A percentile compares a stretch with the other conserved stretches of the same genome.
phyloP scores from a whole-genome alignment of 2,797 vertebrate species.

The Discoglossus pictus region DNA sequence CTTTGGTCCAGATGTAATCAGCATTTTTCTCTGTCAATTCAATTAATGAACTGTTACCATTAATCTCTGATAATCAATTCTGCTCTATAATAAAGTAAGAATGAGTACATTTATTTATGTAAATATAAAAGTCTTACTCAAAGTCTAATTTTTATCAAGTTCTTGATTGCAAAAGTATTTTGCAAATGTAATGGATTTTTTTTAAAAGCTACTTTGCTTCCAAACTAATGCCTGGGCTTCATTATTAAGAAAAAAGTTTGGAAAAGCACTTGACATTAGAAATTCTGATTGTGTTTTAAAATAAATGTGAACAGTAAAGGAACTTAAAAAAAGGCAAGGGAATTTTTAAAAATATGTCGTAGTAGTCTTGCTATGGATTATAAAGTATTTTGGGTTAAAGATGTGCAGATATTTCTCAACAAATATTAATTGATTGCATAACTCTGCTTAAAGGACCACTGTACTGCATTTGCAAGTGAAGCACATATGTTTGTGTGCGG shows the following conservation, averaged over 20 bases:
- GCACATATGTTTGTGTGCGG: too few relatives aligned
- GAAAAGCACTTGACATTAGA: conserved; percentile 14
- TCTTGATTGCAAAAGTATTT: conserved; percentile 11
- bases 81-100: conserved; percentile 43
- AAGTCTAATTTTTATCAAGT: conserved; percentile 37
- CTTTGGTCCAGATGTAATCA: conserved; percentile 40
- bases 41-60: conserved; percentile 41
- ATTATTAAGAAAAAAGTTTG: not conserved
- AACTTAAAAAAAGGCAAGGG: too few relatives aligned
- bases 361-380: too few relatives aligned
- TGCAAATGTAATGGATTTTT: not conserved
- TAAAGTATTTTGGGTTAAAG: too few relatives aligned
- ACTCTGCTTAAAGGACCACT: too few relatives aligned
- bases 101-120: conserved; percentile 39
- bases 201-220: conserved; percentile 13
- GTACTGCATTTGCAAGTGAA: too few relatives aligned
- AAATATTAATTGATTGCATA: too few relatives aligned
- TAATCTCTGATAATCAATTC: conserved; percentile 18
- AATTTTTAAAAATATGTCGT: too few relatives aligned
- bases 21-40: conserved; percentile 39
- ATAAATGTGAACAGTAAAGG: too few relatives aligned
- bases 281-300: conserved; percentile 36
- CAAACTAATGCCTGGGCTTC: not conserved
- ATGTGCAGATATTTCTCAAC: too few relatives aligned
- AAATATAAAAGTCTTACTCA: conserved; percentile 28